Evolutionary conservation across 2,888 invertebrate genomes (phyloP).

Genomic region (Pecten maximus): DNA sequence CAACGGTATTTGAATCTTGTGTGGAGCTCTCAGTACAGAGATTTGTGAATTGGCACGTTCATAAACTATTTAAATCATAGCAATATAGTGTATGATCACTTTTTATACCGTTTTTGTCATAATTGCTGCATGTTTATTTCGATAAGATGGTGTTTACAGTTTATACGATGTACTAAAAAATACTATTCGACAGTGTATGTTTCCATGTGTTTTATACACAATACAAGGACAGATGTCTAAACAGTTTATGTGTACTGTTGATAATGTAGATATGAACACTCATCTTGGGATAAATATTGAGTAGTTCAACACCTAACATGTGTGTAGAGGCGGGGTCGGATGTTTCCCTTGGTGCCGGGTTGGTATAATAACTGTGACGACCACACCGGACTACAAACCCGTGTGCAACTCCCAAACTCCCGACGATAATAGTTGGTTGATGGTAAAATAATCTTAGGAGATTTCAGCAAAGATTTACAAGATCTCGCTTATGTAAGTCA

Average conservation of each 20-base stretch:
- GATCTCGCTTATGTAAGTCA: conserved; percentile 25
- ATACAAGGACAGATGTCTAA: not conserved
- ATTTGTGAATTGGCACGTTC: too few relatives aligned
- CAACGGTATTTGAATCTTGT: too few relatives aligned
- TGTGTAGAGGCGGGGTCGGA: not conserved
- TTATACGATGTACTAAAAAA: too few relatives aligned
- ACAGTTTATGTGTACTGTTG: not conserved
- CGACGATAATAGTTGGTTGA: not conserved
- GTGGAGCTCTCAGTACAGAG: too few relatives aligned
- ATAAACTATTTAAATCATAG: too few relatives aligned
- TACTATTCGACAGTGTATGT: not conserved
- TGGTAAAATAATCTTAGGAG: not conserved
- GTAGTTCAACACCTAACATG: not conserved
- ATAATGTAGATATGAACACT: not conserved
- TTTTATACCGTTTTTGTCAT: too few relatives aligned
- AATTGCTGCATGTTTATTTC: too few relatives aligned
- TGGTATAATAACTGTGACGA: not conserved
- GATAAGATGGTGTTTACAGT: not conserved
- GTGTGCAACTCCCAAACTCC: not conserved
- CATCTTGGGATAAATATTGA: not conserved
- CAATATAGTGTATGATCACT: too few relatives aligned
- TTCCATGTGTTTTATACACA: not conserved
- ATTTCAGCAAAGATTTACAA: not conserved
- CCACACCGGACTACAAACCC: not conserved
- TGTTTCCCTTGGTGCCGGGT: not conserved